phyloP scores from a whole-genome alignment of 2,797 vertebrate genomes.

The Setipinna tenuifilis region DNA sequence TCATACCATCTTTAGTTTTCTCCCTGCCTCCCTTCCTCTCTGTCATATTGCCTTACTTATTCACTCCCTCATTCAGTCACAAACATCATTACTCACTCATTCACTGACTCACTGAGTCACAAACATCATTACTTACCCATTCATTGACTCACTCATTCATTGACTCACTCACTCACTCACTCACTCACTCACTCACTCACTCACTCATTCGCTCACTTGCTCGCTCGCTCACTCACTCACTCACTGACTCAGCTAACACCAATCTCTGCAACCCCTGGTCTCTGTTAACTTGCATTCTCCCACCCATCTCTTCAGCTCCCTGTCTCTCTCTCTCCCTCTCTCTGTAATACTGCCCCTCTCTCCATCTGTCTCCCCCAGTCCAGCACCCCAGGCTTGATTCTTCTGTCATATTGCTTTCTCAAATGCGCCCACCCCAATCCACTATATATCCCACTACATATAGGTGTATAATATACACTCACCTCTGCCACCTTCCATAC shows the following conservation, averaged over 20 bases:
- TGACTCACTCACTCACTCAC: no score
- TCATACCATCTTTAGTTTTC: no score
- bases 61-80: no score
- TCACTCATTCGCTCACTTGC: no score
- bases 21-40: no score
- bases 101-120: no score
- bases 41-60: no score
- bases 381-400: background rate
- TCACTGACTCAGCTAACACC: background rate
- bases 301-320: slow-evolving; percentile 54
- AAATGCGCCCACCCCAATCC: background rate
- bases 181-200: no score
- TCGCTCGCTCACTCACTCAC: background rate
- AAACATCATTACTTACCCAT: no score
- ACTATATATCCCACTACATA: background rate
- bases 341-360: background rate
- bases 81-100: no score
- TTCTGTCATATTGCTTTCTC: slow-evolving; percentile 14
- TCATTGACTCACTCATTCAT: no score
- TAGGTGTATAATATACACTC: slow-evolving; percentile 65
- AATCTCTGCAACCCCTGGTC: background rate
- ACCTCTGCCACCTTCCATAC: slow-evolving; percentile 70
- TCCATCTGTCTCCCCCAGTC: background rate
- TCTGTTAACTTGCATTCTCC: slow-evolving; percentile 45
- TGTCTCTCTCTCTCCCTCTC: slow-evolving; percentile 53